These are phyloP conservation scores for Hirundo rustica DNA, from an alignment of 2,797 vertebrate genomes.

Conservation along the genomic window DNA sequence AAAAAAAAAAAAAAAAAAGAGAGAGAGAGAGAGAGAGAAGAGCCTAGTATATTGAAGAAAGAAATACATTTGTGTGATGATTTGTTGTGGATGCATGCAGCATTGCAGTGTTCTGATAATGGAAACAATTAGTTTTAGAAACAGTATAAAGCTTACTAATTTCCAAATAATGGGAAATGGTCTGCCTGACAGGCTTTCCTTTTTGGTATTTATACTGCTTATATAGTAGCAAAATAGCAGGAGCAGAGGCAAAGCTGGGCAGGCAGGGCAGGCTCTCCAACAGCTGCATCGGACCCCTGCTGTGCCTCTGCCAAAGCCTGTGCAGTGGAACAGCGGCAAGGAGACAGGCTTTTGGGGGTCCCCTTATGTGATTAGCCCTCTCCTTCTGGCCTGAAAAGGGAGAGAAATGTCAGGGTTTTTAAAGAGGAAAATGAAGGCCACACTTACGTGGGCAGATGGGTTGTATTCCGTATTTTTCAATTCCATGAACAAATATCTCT, in stretches of 20 bases:
- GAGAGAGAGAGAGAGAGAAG: no score
- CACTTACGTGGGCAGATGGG: not conserved
- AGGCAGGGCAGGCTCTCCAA: slow-evolving; percentile 16
- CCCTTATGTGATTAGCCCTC: not conserved
- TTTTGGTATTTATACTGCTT: slow-evolving; percentile 38
- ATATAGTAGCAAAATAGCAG: not conserved
- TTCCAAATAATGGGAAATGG: slow-evolving; percentile 72
- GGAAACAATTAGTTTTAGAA: slow-evolving; percentile 66
- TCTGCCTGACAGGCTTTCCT: slow-evolving; percentile 67
- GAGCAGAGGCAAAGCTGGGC: not conserved
- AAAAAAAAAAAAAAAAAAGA: no score
- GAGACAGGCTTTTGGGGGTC: not conserved
- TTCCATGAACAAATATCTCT: not conserved
- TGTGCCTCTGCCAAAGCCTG: not conserved
- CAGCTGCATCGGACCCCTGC: slow-evolving; percentile 12
- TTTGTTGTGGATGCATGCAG: slow-evolving; percentile 7
- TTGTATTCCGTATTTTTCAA: not conserved
- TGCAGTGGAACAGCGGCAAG: not conserved
- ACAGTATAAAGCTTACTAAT: slow-evolving; percentile 70
- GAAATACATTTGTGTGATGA: not conserved
- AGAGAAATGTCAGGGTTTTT: not conserved
- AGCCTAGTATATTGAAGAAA: not conserved
- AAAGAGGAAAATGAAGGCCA: not conserved
- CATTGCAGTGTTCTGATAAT: slow-evolving; percentile 38
- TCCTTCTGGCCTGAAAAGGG: not conserved